Evolutionary conservation across 2,113 vertebrate species (phyloP), one percentile per base, ranked within the genome.

Genomic region (Pristiophorus japonicus): DNA sequence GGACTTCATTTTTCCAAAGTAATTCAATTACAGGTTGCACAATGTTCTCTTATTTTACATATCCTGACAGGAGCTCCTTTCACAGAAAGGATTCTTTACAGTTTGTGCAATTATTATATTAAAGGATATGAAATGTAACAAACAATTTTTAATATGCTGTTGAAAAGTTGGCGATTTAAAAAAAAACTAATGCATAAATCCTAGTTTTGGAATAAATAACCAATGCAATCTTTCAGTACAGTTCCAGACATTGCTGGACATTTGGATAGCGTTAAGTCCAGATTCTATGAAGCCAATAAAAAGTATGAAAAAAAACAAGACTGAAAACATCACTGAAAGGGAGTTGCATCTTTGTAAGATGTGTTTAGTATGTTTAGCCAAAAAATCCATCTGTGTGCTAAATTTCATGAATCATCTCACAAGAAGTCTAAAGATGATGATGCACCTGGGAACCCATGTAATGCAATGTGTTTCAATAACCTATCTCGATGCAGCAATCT

Each of bases 1-100:
- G 97, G 96, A 98, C 97, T 97, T 97, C 97, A 97, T 97, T 90
- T 96, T 96, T 96, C 98, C 97, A 98, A 97, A 97, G 96, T 73
- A 95, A 96, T 96, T 96, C 85, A 84, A 95, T 96, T 97, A 97
- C 95, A 97, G 95, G 95, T 92, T 96, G 97, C 93, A 96, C 96
- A 96, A 96, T 87, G 95, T 95, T 62, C 73, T 95, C 95, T 88
- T 66, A 63, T 6, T 92, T 90, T 95, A 75, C 97, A 96, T 96
- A 90, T 96, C 97, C 96, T 3, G 95, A 96, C 12, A 96, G 96
- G 96, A 95, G 97, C 97, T 98, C 98, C 98, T 99, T 99, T 99
- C 98, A 99, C 98, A 98, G 98, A 99, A 99, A 99, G 98, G 98
- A 98, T 96, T 96, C 97, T 96, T 97, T 96, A 96, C 97, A 96